These are phyloP conservation scores for Eurypyga helias DNA, from an alignment of 2,113 vertebrate genomes.

Conservation along the genomic window DNA sequence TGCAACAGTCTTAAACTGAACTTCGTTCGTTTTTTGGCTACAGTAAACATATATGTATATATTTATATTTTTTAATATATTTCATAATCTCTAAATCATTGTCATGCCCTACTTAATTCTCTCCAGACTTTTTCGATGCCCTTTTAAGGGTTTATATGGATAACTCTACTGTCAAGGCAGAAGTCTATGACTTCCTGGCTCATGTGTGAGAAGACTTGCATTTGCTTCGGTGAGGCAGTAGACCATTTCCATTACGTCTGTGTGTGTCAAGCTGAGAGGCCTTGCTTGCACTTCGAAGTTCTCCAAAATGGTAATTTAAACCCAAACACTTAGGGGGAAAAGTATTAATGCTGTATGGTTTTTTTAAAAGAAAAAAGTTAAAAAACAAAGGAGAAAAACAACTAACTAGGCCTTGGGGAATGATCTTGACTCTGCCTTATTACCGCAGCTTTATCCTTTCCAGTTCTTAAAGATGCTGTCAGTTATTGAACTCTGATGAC, in stretches of 20 bases:
- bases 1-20: not conserved
- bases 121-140: not conserved
- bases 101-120: not conserved
- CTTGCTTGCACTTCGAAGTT: not conserved
- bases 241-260: not conserved
- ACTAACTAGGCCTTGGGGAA: not conserved
- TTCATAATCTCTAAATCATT: not conserved
- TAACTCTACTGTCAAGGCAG: not conserved
- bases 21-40: not conserved
- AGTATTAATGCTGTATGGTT: not conserved
- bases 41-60: not conserved
- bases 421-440: not conserved
- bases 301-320: not conserved
- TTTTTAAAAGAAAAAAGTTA: not conserved
- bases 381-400: not conserved
- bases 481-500: conserved; percentile 45
- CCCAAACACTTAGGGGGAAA: not conserved
- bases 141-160: not conserved
- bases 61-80: not conserved
- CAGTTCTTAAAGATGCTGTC: conserved; percentile 23
- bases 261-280: not conserved
- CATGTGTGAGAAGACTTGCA: not conserved
- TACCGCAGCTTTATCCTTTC: conserved; percentile 6
- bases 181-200: not conserved
- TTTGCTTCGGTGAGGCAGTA: not conserved